These are phyloP conservation scores for Sebastes minor DNA, from an alignment of 2,797 vertebrate genomes.

Conservation along the genomic window DNA sequence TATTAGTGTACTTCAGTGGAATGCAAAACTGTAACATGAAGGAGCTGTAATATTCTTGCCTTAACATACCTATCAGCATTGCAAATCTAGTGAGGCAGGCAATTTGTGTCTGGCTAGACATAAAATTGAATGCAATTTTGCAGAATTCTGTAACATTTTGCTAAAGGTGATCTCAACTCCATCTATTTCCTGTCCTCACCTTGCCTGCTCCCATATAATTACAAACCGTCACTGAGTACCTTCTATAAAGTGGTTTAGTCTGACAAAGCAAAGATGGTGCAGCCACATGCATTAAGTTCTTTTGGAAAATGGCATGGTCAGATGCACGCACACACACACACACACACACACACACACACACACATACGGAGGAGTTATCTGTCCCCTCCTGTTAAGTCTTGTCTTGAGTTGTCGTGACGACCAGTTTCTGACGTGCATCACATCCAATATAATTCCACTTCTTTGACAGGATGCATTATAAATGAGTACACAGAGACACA, in stretches of 20 bases:
- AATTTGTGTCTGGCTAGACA: constrained; percentile 49
- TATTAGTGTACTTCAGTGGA: not conserved
- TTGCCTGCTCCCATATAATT: constrained; percentile 37
- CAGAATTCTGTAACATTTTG: constrained; percentile 36
- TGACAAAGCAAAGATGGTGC: constrained; percentile 33
- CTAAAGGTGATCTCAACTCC: constrained; percentile 36
- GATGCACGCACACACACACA: not conserved
- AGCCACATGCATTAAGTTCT: constrained; percentile 16
- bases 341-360: not conserved
- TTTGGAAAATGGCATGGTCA: constrained; percentile 10
- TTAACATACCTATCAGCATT: constrained; percentile 33
- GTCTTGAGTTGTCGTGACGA: constrained; percentile 65
- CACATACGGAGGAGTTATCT: constrained; percentile 26
- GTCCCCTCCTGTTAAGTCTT: constrained; percentile 62
- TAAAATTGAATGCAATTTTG: constrained; percentile 35
- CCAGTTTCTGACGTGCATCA: constrained; percentile 73
- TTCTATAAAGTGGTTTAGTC: constrained; percentile 16
- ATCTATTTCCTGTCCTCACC: constrained; percentile 29
- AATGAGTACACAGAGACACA: constrained; percentile 65
- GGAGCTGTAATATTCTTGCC: not conserved
- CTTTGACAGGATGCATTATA: constrained; percentile 77
- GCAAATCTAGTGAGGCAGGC: constrained; percentile 25
- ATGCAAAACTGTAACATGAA: constrained; percentile 20
- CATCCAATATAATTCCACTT: constrained; percentile 75
- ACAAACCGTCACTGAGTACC: constrained; percentile 20